Percentiles rank a stretch among this genome's conserved stretches.
Evolutionary conservation across 2,113 vertebrate genomes (phyloP).

Genomic region (Entomyzon cyanotis): DNA sequence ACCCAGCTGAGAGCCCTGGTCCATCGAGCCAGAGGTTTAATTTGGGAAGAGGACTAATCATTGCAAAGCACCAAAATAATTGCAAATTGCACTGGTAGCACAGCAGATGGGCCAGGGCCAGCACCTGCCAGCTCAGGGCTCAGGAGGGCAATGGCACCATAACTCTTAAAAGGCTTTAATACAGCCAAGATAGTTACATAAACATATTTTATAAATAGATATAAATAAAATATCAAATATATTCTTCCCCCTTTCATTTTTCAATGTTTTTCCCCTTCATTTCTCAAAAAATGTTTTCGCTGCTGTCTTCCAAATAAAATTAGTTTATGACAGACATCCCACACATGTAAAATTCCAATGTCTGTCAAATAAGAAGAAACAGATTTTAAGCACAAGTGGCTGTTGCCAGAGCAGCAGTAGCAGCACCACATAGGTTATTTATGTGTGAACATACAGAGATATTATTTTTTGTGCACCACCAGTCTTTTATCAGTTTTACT

Average conservation of each 20-base stretch:
- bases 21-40: neutral
- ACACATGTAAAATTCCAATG: neutral
- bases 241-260: neutral
- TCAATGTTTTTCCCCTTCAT: neutral
- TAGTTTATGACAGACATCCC: neutral
- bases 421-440: neutral
- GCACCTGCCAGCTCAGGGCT: neutral
- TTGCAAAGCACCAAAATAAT: neutral
- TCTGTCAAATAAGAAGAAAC: neutral
- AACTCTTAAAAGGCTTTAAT: neutral
- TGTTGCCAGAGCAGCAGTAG: constrained; percentile 19
- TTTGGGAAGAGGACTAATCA: neutral
- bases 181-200: neutral
- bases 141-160: neutral
- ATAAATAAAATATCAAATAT: neutral
- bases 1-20: neutral
- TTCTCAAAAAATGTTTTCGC: neutral
- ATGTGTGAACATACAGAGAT: neutral
- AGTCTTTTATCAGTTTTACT: neutral
- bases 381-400: neutral
- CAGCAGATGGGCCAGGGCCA: neutral
- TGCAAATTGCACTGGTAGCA: neutral
- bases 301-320: neutral
- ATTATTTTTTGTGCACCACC: neutral
- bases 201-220: neutral